Evolutionary conservation across 2,797 vertebrate genomes (phyloP).

Genomic region (Sciurus carolinensis): DNA sequence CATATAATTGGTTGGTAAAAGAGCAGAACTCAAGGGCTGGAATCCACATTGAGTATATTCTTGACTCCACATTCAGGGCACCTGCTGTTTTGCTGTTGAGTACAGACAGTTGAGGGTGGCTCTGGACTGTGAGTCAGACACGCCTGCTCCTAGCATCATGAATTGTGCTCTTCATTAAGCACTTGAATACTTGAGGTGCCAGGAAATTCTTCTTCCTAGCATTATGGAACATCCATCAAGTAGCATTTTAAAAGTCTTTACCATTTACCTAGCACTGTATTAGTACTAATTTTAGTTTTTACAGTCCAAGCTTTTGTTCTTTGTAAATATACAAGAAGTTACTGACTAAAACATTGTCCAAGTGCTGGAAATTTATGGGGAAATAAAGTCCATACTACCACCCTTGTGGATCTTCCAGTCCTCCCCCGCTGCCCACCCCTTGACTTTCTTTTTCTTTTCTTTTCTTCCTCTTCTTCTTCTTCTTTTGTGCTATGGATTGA

Average conservation of each 20-base stretch:
- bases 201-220: background rate
- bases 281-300: background rate
- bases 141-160: background rate
- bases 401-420: background rate
- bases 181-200: background rate
- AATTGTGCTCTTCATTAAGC: background rate
- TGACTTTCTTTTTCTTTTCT: no score
- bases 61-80: background rate
- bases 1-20: background rate
- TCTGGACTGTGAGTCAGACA: background rate
- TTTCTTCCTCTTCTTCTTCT: no score
- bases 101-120: background rate
- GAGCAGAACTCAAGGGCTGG: background rate
- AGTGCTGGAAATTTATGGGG: background rate
- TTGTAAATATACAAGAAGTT: conserved; percentile 21
- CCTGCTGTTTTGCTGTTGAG: background rate
- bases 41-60: background rate
- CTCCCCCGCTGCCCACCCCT: no score
- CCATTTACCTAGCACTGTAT: background rate
- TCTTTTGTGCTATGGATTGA: no score
- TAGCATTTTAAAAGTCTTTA: background rate
- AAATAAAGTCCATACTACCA: background rate
- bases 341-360: background rate
- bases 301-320: conserved; percentile 14
- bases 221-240: background rate